These are phyloP conservation scores for Protaetia brevitarsis DNA, from an alignment of 1,140 invertebrate genomes.

Conservation along the genomic window DNA sequence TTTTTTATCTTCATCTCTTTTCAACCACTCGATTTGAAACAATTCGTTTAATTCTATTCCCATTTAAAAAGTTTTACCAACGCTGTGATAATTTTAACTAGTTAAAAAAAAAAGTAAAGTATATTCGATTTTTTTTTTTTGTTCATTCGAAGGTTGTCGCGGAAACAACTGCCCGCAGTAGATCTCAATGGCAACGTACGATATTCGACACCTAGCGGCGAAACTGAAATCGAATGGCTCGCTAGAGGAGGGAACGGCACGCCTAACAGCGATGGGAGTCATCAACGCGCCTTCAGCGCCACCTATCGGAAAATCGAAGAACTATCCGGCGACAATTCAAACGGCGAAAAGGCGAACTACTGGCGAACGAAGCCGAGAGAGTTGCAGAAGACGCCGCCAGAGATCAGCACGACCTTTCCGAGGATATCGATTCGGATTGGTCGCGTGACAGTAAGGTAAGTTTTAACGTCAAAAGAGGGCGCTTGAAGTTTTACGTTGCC, in stretches of 20 bases:
- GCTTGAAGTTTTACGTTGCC: too few relatives aligned
- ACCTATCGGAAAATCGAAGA: conserved; percentile 2
- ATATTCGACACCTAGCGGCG: conserved; percentile 42
- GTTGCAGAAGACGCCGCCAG: background rate
- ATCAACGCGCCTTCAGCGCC: background rate
- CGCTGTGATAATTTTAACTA: background rate
- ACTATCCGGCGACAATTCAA: background rate
- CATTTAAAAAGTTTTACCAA: too few relatives aligned
- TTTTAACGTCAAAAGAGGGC: background rate
- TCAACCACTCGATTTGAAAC: too few relatives aligned
- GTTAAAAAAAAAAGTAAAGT: background rate
- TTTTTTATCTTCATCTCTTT: too few relatives aligned
- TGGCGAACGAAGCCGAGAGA: conserved; percentile 36
- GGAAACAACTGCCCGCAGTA: conserved; percentile 44
- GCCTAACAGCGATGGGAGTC: conserved; percentile 29
- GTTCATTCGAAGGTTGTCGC: conserved; percentile 40
- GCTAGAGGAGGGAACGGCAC: conserved; percentile 24
- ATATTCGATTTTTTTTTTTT: conserved; percentile 7
- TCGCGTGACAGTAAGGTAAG: conserved; percentile 27
- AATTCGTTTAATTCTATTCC: too few relatives aligned
- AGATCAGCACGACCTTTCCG: background rate
- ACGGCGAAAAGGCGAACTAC: conserved; percentile 36
- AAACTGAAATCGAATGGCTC: conserved; percentile 43
- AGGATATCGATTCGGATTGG: conserved; percentile 31
- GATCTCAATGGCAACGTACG: conserved; percentile 42